A percentile compares a stretch with the other conserved stretches of the same genome.
phyloP scores from a whole-genome alignment of 2,888 invertebrate species.

The Megamerina dolium region DNA sequence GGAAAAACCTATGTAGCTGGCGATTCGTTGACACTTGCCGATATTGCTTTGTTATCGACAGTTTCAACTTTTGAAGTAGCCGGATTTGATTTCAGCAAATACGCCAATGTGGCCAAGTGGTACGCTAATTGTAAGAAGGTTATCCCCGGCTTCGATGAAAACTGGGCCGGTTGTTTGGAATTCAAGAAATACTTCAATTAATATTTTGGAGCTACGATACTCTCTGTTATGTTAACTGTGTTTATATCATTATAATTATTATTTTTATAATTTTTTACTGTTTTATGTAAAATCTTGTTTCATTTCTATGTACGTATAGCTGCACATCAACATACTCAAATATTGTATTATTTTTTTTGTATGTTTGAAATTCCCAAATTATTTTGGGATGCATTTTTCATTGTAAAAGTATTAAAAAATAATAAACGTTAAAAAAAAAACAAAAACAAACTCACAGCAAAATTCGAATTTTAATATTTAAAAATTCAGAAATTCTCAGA shows the following conservation, averaged over 20 bases:
- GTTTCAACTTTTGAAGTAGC: constrained; percentile 66
- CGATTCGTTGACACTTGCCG: constrained; percentile 68
- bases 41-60: constrained; percentile 62
- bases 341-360: too few species aligned
- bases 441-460: too few species aligned
- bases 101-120: constrained; percentile 64
- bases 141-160: constrained; percentile 57
- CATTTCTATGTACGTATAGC: too few species aligned
- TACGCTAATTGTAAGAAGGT: constrained; percentile 54
- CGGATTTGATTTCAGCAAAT: constrained; percentile 62
- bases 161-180: constrained; percentile 54
- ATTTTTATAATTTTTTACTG: background rate
- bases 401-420: too few species aligned
- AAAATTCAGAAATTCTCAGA: too few species aligned
- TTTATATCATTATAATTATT: background rate
- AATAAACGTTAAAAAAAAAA: too few species aligned
- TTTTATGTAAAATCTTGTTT: too few species aligned
- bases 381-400: too few species aligned
- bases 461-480: too few species aligned
- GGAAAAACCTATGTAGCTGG: constrained; percentile 68
- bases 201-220: too few species aligned
- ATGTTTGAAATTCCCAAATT: too few species aligned
- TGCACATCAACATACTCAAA: too few species aligned
- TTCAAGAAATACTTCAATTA: constrained; percentile 50
- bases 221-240: background rate